Evolutionary conservation across 1,140 invertebrate species (phyloP), one percentile per base, ranked within the genome.

Genomic region (Micrasema longulum): DNA sequence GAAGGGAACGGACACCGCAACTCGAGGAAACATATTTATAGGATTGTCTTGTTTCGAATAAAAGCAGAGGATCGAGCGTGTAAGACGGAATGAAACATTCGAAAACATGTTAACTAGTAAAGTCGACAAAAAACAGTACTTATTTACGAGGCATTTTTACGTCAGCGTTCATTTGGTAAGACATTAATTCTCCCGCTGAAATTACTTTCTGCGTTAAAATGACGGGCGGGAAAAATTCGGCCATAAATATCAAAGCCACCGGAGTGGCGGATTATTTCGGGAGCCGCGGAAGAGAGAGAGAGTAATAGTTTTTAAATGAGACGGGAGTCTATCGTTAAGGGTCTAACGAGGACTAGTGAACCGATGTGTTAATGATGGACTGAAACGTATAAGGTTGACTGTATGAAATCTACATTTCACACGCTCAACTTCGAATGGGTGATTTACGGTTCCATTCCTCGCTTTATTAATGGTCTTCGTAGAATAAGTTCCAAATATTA

Each of bases 261-360:
- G 36, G 65, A 55, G 52, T 62, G 50, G 64, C 36, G 41, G 65
- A 41, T 52, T 72, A 72, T 72, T 72, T 66, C 70, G 16, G 70
- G 70, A 72, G 31, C 26, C 5, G 5, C 22, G 47, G 26, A 31
- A 20, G 38, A 18, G 41, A 9, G 23, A 60, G 35, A 67, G 71
- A 82, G 82, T 83, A 81, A 83, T 83, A 81, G 81, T 81, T 83
- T 82, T 83, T 83, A 83, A 83, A 83, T 83, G 81, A 82, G 81
- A 81, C 81, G 79, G 80, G 81, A 81, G 70, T 47, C 64, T 60
- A 68, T 72, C 64, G 53, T 68, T 68, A 67, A 62, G 53, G 52
- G 71, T 35, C 64, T 72, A 72, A 72, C 71, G 71, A 68, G 71
- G 43, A 72, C 70, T 72, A 65, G 69, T 71, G 69, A 71, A 71